Evolutionary conservation across 2,888 invertebrate species (phyloP), one percentile per base, ranked within the genome.

Genomic region (Caenorhabditis afra): DNA sequence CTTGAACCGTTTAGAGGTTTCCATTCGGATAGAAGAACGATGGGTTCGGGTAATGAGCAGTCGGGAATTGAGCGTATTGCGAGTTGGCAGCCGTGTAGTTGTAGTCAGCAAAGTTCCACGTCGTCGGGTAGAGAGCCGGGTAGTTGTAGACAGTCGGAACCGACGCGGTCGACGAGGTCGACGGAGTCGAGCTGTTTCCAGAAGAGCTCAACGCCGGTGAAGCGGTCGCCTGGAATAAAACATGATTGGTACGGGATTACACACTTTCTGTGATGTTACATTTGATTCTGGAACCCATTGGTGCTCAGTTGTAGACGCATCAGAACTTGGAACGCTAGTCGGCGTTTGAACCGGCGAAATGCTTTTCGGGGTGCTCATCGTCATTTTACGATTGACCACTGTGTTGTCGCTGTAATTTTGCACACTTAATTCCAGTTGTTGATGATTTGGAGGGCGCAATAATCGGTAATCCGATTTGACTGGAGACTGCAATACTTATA

Each of bases 301-400:
- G 23, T 52, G 49, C 5, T 79, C 73, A 22, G 58, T 39, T 23
- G 47, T 35, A 3, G 73, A 68, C 16, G 73, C 67, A 12, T 62
- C 67, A 1, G 79, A 71, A 45, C 79, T 79, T 1, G 64, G 35
- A 22, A 50, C 70, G 44, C 79, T 79, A 0, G 49, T 49, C 11
- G 77, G 53, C 0, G 76, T 75, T 11, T 68, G 71, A 12, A 77
- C 66, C 22, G 81, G 81, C 5, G 81, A 81, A 45, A 81, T 67
- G 45, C 79, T 79, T 39, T 79, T 79, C n/a, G 79, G 73, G 14
- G 79, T 68, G 50, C 64, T 55, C 67, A 76, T 47, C 11, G 44
- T n/a, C 18, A 62, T 62, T 16, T 47, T 39, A 1, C 41, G 57
- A 22, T 29, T 64, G 57, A 47, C 57, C 49, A 71, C 53, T 12